Evolutionary conservation across 37 sponge, comb jelly and placozoan species (phyloP), one percentile per base, ranked within the genome.

Genomic region (Hexactinellida sp.): DNA sequence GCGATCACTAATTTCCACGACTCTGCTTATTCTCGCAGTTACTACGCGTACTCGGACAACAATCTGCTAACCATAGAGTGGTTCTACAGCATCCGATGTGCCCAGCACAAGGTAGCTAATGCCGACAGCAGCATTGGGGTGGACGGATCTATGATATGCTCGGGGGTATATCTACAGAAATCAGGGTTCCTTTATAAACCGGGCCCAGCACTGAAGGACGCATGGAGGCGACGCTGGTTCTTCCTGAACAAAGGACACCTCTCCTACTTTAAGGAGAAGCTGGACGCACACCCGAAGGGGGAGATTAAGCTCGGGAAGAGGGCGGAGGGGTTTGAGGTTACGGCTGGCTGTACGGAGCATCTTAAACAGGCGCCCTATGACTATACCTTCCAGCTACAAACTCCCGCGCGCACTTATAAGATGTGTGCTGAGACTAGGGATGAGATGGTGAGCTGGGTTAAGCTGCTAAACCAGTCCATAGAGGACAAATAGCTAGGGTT

Each of bases 21-120:
- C 25, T 47, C 52, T 16, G 9, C 52, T 19, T 19, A 16, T 16
- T 63, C 76, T 63, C 76, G 76, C 34, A 63, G 34, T 23, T 63
- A 63, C 30, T 63, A 63, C 76, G 76, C 76, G 28, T 63, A 63
- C 34, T 63, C 76, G 25, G 76, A 63, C 76, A 63, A 63, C 13
- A 63, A 63, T n/a, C 21, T 63, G 34, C 76, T 63, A 23, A 63
- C 76, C 76, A 63, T 63, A 63, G 76, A 63, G 34, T 63, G 76
- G 76, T 63, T 21, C 76, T 63, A 63, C 13, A 63, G 19, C 76
- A 63, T 63, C 25, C 76, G 3, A 63, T 63, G 76, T n/a, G 76
- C 76, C 3, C 76, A 63, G 76, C 25, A 63, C 34, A 63, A 63
- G 34, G 13, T 63, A 63, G 76, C 76, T n/a, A 25, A 25, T 10